Evolutionary conservation across 2,888 invertebrate species (phyloP).

Genomic region (Nezara viridula): DNA sequence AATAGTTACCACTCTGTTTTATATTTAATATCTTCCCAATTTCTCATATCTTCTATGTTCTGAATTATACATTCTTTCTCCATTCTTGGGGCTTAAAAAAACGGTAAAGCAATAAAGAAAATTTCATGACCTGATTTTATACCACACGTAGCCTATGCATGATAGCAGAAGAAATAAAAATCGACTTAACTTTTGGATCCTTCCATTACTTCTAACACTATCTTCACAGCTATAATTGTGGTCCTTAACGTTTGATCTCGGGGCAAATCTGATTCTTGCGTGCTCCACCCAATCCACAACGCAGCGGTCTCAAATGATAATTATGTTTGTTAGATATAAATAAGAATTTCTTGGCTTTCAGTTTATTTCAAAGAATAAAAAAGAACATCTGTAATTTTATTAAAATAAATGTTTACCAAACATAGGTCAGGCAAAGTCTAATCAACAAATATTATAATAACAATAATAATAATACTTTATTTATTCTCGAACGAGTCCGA

Average conservation of each 20-base stretch:
- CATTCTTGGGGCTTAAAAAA: too few species aligned
- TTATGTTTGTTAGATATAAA: background rate
- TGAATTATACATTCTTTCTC: too few species aligned
- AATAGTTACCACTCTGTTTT: too few species aligned
- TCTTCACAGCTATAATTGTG: background rate
- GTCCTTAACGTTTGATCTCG: background rate
- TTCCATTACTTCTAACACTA: background rate
- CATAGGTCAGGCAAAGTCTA: too few species aligned
- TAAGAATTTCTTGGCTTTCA: background rate
- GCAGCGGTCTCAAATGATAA: background rate
- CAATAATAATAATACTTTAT: too few species aligned
- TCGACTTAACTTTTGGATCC: background rate
- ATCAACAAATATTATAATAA: too few species aligned
- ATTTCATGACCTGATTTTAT: too few species aligned
- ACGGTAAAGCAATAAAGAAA: too few species aligned
- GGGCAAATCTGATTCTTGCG: conserved; percentile 13
- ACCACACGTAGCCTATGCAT: background rate
- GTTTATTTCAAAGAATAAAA: background rate
- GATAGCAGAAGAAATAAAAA: background rate
- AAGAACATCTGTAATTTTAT: background rate
- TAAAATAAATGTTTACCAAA: too few species aligned
- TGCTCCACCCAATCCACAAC: background rate
- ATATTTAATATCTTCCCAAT: too few species aligned
- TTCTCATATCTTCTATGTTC: too few species aligned
- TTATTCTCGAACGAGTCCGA: too few species aligned